Base-by-base conservation (phyloP, 2,888 invertebrate genomes). In the Rhagophthalmus giganteus region DNA sequence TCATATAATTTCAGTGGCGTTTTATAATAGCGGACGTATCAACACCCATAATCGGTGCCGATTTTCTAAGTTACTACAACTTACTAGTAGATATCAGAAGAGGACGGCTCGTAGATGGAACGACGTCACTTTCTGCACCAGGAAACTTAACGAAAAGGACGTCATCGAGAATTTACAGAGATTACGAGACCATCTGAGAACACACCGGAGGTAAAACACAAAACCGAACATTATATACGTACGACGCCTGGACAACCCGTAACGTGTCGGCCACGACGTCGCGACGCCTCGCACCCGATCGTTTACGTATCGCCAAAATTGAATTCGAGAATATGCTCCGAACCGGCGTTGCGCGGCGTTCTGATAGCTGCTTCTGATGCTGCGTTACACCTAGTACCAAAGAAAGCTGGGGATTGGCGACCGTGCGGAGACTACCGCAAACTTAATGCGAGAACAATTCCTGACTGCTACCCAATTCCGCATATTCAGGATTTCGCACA, bases 371-470 rank as follows among this genome's bases (percentile, higher is more conserved):
- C 2, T 70, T 65, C 65, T 46, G 62, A 12, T 58, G n/a, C 53
- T 11, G 65, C 62, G 7, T 40, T 68, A 0, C 65, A 67, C 47
- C 45, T 68, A 34, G 63, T 59, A 3, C 57, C 56, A 5, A 70
- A 70, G 42, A 58, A 59, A 28, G 52, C 57, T 6, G 61, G 61
- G 10, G 57, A 59, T 1, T 67, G 64, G 30, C 67, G 68, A 7
- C 70, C 66, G 59, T 74, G 75, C 59, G 62, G 70, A 0, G 69
- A 74, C 26, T 74, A 69, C 39, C 41, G 72, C 0, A 13, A 11
- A 0, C 50, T 72, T 0, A 72, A 71, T 32, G 61, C 59, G 0
- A 59, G 72, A 68, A 67, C 78, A 76, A 65, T 78, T 76, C 68
- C 71, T 68, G 55, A 72, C 69, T 2, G 75, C 76, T 45, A 76